A percentile compares a stretch with the other conserved stretches of the same genome.
phyloP scores from a whole-genome alignment of 2,113 vertebrate genomes.

The Mystacornis crossleyi region DNA sequence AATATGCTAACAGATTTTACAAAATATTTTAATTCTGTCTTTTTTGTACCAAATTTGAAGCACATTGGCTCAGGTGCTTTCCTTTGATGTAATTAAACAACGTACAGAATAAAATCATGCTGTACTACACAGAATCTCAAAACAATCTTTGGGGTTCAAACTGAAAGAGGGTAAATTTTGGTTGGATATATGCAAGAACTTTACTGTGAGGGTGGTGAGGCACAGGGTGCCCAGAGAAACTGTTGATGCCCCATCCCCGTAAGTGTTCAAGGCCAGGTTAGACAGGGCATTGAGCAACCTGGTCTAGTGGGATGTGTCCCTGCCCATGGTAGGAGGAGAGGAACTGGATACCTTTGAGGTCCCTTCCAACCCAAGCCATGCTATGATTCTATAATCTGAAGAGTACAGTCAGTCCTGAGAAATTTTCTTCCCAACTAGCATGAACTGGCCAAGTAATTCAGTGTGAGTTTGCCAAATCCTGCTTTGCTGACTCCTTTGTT shows the following conservation, averaged over 20 bases:
- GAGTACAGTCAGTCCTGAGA: neutral
- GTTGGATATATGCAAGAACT: neutral
- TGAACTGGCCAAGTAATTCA: neutral
- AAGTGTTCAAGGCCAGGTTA: neutral
- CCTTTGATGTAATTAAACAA: neutral
- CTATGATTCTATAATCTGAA: neutral
- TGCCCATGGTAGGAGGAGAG: neutral
- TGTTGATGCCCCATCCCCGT: neutral
- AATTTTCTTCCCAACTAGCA: neutral
- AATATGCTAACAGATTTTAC: neutral
- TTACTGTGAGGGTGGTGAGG: neutral
- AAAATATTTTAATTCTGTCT: neutral
- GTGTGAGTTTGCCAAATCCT: neutral
- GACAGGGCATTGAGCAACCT: neutral
- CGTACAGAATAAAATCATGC: neutral
- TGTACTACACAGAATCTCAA: neutral
- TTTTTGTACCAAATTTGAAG: neutral
- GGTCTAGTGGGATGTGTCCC: neutral
- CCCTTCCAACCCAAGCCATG: neutral
- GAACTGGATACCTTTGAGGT: neutral
- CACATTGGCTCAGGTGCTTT: neutral
- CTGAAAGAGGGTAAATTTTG: neutral
- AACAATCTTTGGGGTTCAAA: neutral
- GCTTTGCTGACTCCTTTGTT: neutral
- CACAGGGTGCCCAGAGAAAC: neutral